Conservation (phyloP, 2,113 vertebrate genomes). For the Silurus meridionalis region DNA sequence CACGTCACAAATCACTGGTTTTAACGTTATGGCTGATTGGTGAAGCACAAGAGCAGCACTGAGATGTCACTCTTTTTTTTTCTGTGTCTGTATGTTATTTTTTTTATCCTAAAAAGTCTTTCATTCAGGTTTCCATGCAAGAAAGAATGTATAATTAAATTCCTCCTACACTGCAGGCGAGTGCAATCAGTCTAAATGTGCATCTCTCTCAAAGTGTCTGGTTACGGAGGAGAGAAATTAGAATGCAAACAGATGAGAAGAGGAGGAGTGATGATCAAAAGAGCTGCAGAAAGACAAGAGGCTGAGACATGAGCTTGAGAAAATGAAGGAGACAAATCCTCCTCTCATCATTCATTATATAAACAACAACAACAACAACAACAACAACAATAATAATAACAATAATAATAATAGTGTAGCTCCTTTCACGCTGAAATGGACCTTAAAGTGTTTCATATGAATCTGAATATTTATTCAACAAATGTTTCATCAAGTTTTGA, state of each 20-base stretch:
- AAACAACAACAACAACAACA: background rate
- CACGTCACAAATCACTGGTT: too few species aligned
- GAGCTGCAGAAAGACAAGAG: background rate
- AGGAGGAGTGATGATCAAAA: background rate
- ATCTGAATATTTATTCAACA: too few species aligned
- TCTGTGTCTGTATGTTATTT: background rate
- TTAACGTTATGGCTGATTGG: too few species aligned
- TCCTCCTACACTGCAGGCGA: background rate
- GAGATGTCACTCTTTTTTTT: background rate
- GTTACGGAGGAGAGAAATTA: background rate
- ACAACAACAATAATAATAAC: background rate
- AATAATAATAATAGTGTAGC: background rate
- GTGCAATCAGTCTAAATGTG: slow-evolving; percentile 12
- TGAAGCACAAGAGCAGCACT: background rate
- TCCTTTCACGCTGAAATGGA: background rate
- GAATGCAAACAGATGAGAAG: background rate
- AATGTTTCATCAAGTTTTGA: background rate
- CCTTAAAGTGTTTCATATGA: too few species aligned
- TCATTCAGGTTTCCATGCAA: background rate
- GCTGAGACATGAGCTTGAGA: background rate
- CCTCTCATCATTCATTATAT: background rate
- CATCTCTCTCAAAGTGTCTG: background rate
- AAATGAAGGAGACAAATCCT: background rate
- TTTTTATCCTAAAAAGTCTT: background rate
- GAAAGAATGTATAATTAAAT: slow-evolving; percentile 18